phyloP scores from a whole-genome alignment of 2,888 invertebrate species.

The Chloroclystis v-ata region DNA sequence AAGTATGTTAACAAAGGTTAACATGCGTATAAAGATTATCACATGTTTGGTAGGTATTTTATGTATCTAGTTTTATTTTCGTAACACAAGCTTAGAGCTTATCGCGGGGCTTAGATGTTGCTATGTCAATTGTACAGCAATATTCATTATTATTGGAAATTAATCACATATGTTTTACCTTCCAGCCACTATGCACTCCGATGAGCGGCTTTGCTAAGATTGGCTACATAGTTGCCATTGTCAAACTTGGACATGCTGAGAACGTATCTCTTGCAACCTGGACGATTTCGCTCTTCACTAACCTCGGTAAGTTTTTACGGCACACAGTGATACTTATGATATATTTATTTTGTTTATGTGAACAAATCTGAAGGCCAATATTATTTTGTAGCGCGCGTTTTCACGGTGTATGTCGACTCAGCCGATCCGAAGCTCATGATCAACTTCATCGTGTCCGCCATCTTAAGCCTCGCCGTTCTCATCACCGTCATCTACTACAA shows the following conservation, averaged over 20 bases:
- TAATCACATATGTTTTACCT: too few species aligned
- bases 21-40: too few species aligned
- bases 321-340: neutral
- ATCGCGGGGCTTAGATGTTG: too few species aligned
- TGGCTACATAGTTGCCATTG: constrained; percentile 85
- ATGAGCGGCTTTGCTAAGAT: constrained; percentile 90
- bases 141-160: too few species aligned
- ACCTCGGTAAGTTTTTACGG: constrained; percentile 80
- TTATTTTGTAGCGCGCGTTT: constrained; percentile 90
- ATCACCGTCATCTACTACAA: constrained; percentile 83
- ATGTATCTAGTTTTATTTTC: too few species aligned
- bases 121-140: too few species aligned
- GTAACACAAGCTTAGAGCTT: too few species aligned
- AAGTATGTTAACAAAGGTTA: too few species aligned
- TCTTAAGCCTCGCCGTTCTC: constrained; percentile 84
- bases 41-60: too few species aligned
- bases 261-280: constrained; percentile 88
- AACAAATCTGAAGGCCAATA: too few species aligned
- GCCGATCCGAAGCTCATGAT: constrained; percentile 83
- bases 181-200: constrained; percentile 86
- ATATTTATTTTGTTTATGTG: too few species aligned
- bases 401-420: constrained; percentile 88
- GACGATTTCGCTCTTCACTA: constrained; percentile 89
- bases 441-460: constrained; percentile 85
- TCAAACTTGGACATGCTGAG: constrained; percentile 83